Percentiles rank a stretch among this genome's conserved stretches.
Evolutionary conservation across 2,797 vertebrate species (phyloP).

Genomic region (Myioborus miniatus): DNA sequence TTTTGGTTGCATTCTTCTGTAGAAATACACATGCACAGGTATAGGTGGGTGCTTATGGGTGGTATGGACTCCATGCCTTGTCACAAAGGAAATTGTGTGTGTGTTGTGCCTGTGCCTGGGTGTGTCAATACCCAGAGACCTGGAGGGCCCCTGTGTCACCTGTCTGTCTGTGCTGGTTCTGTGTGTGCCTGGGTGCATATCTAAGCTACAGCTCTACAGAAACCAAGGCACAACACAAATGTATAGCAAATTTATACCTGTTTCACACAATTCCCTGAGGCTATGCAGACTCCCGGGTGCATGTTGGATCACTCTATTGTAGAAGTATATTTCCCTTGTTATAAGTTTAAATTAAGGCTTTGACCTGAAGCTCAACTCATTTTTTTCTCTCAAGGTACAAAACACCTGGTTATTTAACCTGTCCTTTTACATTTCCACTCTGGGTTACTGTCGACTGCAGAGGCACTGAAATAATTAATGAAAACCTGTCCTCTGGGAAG

Average conservation of each 20-base stretch:
- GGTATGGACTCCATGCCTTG: background rate
- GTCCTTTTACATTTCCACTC: conserved; percentile 66
- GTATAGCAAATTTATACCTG: conserved; percentile 32
- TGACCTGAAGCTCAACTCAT: conserved; percentile 53
- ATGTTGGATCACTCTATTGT: conserved; percentile 8
- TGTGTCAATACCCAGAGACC: background rate
- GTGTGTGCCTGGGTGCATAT: background rate
- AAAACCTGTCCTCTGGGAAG: conserved; percentile 27
- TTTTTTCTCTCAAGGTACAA: conserved; percentile 55
- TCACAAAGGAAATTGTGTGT: background rate
- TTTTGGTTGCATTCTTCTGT: background rate
- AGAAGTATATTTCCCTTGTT: conserved; percentile 38
- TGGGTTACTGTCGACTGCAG: conserved; percentile 13
- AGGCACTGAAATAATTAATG: conserved; percentile 56
- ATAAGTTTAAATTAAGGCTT: conserved; percentile 60
- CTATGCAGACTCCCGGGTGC: background rate
- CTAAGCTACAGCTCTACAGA: background rate
- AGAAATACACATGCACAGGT: background rate
- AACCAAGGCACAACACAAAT: background rate
- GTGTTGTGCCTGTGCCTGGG: background rate
- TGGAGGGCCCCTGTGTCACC: background rate
- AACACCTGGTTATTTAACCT: conserved; percentile 66
- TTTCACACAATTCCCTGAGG: conserved; percentile 30
- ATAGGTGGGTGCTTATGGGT: background rate
- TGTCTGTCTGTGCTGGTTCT: background rate